Percentiles rank a stretch among this genome's conserved stretches.
Conservation (phyloP, 2,888 invertebrate genomes). For the Anthophora plumipes region DNA sequence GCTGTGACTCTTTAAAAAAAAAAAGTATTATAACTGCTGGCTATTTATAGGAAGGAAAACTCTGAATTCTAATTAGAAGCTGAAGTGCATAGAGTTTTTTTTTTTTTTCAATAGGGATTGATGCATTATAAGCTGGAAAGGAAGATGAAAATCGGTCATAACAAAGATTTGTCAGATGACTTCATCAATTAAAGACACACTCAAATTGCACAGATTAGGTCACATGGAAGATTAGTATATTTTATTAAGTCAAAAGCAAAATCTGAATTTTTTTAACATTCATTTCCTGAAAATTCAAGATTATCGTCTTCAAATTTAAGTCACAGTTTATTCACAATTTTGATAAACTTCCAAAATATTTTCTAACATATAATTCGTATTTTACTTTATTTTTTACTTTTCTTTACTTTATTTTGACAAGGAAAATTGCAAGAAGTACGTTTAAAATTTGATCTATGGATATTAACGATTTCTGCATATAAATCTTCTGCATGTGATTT, state of each 20-base stretch:
- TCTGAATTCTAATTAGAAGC: conserved; percentile 2
- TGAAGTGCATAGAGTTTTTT: not conserved
- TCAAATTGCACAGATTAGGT: not conserved
- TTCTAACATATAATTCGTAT: no score
- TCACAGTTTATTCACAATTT: no score
- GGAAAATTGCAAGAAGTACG: no score
- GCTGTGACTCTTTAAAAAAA: not conserved
- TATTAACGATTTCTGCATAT: not conserved
- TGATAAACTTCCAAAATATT: no score
- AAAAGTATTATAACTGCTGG: not conserved
- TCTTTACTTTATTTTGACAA: no score
- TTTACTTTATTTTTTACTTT: no score
- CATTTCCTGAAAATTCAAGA: not conserved
- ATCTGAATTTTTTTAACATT: not conserved
- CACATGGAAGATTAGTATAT: not conserved
- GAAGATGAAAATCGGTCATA: not conserved
- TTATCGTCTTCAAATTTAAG: not conserved
- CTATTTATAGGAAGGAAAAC: not conserved
- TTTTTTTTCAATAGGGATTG: not conserved
- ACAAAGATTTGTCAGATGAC: not conserved
- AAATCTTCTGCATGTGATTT: not conserved
- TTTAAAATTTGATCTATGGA: not conserved
- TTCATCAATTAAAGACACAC: not conserved
- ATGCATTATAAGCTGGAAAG: not conserved
- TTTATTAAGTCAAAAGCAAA: not conserved